These are phyloP conservation scores for Cisticola juncidis DNA, from an alignment of 2,113 vertebrate species.

Conservation along the genomic window DNA sequence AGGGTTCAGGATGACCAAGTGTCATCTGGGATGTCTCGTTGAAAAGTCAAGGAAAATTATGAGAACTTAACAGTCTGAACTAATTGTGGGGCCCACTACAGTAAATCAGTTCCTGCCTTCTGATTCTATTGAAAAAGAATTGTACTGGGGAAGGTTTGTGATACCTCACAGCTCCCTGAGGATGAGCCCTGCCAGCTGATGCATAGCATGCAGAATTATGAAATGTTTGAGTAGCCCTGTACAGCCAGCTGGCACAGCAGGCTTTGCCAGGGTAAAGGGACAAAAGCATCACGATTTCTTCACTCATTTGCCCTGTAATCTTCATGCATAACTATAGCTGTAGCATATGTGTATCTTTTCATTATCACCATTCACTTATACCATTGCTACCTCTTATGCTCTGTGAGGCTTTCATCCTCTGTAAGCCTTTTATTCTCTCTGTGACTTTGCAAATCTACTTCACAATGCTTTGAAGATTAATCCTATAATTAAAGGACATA, in stretches of 20 bases:
- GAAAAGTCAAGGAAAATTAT: background rate
- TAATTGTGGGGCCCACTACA: background rate
- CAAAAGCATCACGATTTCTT: background rate
- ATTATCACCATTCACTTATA: background rate
- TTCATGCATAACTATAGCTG: background rate
- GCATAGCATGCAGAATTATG: background rate
- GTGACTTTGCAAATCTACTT: background rate
- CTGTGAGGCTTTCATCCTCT: background rate
- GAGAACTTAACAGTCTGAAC: background rate
- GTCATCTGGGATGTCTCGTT: background rate
- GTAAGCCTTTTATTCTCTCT: background rate
- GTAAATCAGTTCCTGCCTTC: background rate
- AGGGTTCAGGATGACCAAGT: background rate
- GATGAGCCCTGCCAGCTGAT: background rate
- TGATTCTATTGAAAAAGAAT: background rate
- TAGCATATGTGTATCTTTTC: background rate
- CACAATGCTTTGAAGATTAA: conserved; percentile 28
- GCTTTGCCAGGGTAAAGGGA: background rate
- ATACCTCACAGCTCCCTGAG: background rate
- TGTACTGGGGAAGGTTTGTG: background rate
- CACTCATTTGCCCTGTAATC: background rate
- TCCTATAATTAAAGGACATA: conserved; percentile 23
- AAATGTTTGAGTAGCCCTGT: background rate
- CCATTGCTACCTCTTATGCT: background rate
- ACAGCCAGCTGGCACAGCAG: background rate